Evolutionary conservation across 92 coral and sea anemone species (phyloP), one percentile per base, ranked within the genome.

Genomic region (Heteractis magnifica): DNA sequence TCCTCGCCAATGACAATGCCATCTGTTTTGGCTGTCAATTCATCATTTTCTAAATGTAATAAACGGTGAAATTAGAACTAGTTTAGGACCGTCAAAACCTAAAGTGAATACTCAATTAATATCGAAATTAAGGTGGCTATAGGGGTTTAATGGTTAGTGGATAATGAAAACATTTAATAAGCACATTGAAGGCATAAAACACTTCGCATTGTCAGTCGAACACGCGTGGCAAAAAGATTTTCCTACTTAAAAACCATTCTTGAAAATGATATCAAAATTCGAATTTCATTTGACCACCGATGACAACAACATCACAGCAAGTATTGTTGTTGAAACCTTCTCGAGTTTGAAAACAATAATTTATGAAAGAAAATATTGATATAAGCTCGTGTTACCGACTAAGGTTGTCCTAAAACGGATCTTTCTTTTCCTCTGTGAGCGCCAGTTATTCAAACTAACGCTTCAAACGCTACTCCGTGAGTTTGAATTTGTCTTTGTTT

Each of bases 51-150:
- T 65, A 83, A 83, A 85, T 78, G 83, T 49, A 78, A 85, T 79
- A 82, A 79, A 50, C 82, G 56, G 26, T 50, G 74, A 62, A 89
- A 89, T 89, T 89, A 89, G 82, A 52, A 62, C 84, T 81, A 82
- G 88, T 85, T 88, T 81, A 58, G 72, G 80, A 58, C 79, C 51
- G 65, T 78, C 71, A 70, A 80, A 34, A 83, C 86, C 75, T 50
- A 71, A 72, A 78, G 88, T 85, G 92, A 91, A 89, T 89, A 93
- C 83, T 86, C 89, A 87, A 93, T 93, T 93, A 91, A 91, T 83
- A 56, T 65, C 34, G 78, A 77, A 89, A 85, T 93, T 82, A 89
- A 87, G 93, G 81, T 89, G 92, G 81, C 89, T 90, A 93, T 89
- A 91, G 83, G 93, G 80, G 87, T 89, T 91, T 87, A 89, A 91